Conservation (phyloP, 2,888 invertebrate genomes). For the Drosophila multiciliata region DNA sequence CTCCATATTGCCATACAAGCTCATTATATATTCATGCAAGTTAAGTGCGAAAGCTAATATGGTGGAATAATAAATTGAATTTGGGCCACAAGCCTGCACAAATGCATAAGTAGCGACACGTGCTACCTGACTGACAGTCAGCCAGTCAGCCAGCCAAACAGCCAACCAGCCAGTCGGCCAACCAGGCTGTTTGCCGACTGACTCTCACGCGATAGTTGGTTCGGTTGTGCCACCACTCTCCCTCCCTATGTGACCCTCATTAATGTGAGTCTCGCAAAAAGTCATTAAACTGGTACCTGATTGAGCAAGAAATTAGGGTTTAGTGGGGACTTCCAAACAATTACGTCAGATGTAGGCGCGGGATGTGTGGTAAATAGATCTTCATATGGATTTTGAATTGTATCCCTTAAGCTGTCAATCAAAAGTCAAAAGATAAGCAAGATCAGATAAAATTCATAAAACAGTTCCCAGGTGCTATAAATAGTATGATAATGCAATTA, state of each 20-base stretch:
- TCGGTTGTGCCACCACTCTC: not conserved
- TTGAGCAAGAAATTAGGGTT: constrained; percentile 2
- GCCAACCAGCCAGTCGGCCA: not conserved
- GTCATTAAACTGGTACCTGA: constrained; percentile 8
- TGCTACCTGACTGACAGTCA: constrained; percentile 19
- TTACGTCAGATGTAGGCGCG: not conserved
- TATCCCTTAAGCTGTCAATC: not conserved
- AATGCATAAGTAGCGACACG: constrained; percentile 63
- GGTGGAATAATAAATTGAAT: constrained; percentile 75
- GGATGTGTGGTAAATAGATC: not conserved
- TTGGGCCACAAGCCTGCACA: constrained; percentile 57
- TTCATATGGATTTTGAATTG: not conserved
- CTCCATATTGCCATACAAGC: constrained; percentile 23
- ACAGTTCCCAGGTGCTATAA: not conserved
- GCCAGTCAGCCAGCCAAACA: not conserved
- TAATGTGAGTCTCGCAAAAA: constrained; percentile 5
- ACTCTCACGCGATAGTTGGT: constrained; percentile 24
- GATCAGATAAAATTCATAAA: not conserved
- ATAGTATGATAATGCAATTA: not conserved
- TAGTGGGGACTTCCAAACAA: not conserved
- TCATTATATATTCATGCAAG: constrained; percentile 77
- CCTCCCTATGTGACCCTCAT: not conserved
- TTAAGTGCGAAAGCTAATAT: constrained; percentile 79
- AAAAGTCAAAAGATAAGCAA: not conserved
- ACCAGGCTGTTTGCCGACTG: not conserved